Evolutionary conservation across 2,113 vertebrate species (phyloP).

Genomic region (Emydura subglobosa): DNA sequence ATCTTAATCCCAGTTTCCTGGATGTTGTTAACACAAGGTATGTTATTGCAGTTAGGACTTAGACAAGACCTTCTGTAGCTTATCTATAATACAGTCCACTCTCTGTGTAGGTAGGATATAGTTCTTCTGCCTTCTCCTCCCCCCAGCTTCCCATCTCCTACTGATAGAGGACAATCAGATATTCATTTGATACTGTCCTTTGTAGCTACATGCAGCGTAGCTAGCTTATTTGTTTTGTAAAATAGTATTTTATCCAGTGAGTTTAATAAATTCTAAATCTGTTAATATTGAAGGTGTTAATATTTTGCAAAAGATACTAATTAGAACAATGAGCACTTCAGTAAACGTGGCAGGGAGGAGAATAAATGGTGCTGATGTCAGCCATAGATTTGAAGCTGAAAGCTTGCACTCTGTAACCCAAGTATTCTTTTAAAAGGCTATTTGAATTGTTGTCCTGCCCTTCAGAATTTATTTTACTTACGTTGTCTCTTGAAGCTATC

Average conservation of each 20-base stretch:
- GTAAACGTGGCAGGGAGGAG: rapidly evolving
- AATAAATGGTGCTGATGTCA: too few relatives aligned
- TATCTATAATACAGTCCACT: not conserved
- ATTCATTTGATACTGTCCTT: not conserved
- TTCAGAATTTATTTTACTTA: not conserved
- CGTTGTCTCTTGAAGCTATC: not conserved
- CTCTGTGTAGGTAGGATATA: not conserved
- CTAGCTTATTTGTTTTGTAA: not conserved
- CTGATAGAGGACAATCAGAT: not conserved
- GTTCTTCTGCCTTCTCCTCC: not conserved
- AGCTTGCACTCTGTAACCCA: not conserved
- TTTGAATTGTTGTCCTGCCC: not conserved
- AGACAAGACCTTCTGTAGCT: not conserved
- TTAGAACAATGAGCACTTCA: not conserved
- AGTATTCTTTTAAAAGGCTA: not conserved
- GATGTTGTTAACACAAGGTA: not conserved
- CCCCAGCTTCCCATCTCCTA: not conserved
- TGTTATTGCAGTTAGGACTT: not conserved
- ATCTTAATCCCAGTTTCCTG: not conserved
- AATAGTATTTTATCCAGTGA: not conserved
- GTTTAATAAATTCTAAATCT: not conserved
- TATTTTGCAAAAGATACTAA: not conserved
- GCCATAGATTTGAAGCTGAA: too few relatives aligned
- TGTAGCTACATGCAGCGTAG: not conserved
- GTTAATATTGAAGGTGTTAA: not conserved